Evolutionary conservation across 2,888 invertebrate species (phyloP).

Genomic region (Neoaliturus tenellus): DNA sequence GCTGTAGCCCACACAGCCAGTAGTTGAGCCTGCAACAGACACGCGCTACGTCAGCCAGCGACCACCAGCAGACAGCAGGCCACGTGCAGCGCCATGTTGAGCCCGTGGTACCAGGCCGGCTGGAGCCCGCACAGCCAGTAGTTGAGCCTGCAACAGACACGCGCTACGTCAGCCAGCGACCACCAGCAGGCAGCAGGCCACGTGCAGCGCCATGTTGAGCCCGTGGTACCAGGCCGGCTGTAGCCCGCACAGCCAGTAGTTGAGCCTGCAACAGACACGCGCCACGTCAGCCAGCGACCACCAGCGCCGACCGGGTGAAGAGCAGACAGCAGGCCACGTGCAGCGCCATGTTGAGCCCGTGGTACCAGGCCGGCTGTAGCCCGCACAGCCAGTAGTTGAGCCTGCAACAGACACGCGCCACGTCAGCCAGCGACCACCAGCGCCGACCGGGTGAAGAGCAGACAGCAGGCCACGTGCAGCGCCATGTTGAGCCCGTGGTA

Average conservation of each 20-base stretch:
- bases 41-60: too few relatives aligned
- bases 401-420: constrained; percentile 76
- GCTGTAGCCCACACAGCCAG: constrained; percentile 81
- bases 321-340: constrained; percentile 85
- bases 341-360: constrained; percentile 84
- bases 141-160: constrained; percentile 82
- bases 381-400: constrained; percentile 85
- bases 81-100: constrained; percentile 86
- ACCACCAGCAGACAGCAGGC: constrained; percentile 69
- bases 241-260: constrained; percentile 83
- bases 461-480: constrained; percentile 85
- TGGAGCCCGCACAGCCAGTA: constrained; percentile 81
- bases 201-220: constrained; percentile 86
- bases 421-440: constrained; percentile 77
- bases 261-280: constrained; percentile 80
- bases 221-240: constrained; percentile 88
- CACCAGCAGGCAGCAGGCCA: constrained; percentile 83
- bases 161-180: too few relatives aligned
- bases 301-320: constrained; percentile 81
- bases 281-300: constrained; percentile 71
- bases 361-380: constrained; percentile 85
- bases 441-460: constrained; percentile 82
- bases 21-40: constrained; percentile 83
- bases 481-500: constrained; percentile 88
- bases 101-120: constrained; percentile 81